Conservation (phyloP, 2,113 vertebrate genomes). For the Podarcis raffonei region DNA sequence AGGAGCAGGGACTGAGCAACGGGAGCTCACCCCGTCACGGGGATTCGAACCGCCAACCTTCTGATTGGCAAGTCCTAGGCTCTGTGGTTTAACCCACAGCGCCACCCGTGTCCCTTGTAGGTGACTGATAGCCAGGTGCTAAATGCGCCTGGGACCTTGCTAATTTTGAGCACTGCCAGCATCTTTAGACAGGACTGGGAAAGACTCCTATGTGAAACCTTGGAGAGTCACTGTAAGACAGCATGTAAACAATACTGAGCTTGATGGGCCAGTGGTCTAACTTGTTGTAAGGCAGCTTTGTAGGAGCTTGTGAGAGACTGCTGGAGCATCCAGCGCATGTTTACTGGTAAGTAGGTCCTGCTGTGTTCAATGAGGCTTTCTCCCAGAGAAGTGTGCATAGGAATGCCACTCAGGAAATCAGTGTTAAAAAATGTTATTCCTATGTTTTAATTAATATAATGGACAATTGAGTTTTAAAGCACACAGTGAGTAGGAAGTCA, state of each 20-base stretch:
- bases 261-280: neutral
- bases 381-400: neutral
- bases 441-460: fast-evolving
- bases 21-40: too few species aligned
- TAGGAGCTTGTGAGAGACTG: neutral
- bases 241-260: neutral
- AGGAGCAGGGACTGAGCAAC: too few species aligned
- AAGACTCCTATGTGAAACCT: neutral
- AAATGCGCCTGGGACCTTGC: too few species aligned
- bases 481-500: neutral
- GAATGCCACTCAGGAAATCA: neutral
- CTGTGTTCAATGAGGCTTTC: neutral
- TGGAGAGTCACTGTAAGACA: neutral
- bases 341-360: neutral
- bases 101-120: too few species aligned
- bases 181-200: neutral
- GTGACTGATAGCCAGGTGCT: too few species aligned
- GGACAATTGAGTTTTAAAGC: neutral
- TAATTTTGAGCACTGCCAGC: too few species aligned
- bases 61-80: too few species aligned
- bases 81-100: too few species aligned
- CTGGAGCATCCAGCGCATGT: neutral
- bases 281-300: neutral
- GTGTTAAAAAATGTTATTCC: fast-evolving
- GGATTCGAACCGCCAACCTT: too few species aligned